phyloP scores from a whole-genome alignment of 2,797 vertebrate species.

The Poeciliopsis gracilis region DNA sequence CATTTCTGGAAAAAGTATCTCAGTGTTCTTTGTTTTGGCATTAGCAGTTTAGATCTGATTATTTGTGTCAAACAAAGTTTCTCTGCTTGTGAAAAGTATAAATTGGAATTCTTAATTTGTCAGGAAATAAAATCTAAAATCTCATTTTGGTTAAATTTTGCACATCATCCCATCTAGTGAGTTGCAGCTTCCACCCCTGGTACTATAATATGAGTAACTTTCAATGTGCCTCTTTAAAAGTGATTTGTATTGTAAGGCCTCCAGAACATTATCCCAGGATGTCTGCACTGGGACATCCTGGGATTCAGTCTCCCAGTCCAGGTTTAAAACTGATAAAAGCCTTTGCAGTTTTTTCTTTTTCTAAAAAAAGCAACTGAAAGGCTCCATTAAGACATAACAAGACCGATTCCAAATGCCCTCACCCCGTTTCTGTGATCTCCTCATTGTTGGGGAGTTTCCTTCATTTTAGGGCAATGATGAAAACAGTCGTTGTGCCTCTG shows the following conservation, averaged over 20 bases:
- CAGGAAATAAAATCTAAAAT: neutral
- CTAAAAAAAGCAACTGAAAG: slow-evolving; percentile 2
- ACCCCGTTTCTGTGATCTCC: slow-evolving; percentile 20
- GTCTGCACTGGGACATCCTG: neutral
- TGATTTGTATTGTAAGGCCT: neutral
- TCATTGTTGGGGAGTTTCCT: slow-evolving; percentile 64
- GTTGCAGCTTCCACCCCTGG: neutral
- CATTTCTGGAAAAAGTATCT: neutral
- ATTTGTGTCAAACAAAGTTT: neutral
- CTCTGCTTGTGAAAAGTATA: neutral
- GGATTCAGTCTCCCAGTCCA: neutral
- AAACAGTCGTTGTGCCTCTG: slow-evolving; percentile 60
- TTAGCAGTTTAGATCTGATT: neutral
- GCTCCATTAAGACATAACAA: slow-evolving; percentile 13
- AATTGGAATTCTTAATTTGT: neutral
- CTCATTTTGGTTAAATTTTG: neutral
- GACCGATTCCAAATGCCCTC: neutral
- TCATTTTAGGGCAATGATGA: slow-evolving; percentile 51
- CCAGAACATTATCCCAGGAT: neutral
- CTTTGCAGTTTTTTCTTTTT: neutral
- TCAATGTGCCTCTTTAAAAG: neutral
- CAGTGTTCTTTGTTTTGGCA: neutral
- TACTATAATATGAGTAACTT: neutral
- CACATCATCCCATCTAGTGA: neutral
- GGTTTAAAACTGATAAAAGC: neutral